phyloP scores from a whole-genome alignment of 2,113 vertebrate species.

The Hypomesus transpacificus region DNA sequence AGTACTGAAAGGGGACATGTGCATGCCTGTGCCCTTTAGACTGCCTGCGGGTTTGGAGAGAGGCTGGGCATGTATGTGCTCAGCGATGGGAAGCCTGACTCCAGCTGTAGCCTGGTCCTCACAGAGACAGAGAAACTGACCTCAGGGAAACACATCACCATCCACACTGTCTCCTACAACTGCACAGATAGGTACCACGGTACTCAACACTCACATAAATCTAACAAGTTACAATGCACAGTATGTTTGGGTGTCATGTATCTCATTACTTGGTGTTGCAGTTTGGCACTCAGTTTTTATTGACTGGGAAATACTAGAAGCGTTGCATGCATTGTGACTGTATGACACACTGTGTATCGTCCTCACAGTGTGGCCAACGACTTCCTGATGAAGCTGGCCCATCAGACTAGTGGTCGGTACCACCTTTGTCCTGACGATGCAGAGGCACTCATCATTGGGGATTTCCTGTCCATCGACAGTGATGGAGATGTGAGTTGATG shows the following conservation, averaged over 20 bases:
- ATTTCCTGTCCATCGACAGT: slow-evolving; percentile 55
- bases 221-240: not conserved
- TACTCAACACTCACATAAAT: not conserved
- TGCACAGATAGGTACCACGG: slow-evolving; percentile 49
- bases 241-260: not conserved
- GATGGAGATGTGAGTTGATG: slow-evolving; percentile 57
- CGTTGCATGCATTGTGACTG: not conserved
- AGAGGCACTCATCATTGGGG: slow-evolving; percentile 44
- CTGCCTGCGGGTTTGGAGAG: slow-evolving; percentile 62
- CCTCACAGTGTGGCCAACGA: slow-evolving; percentile 66
- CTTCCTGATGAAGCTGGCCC: slow-evolving; percentile 74
- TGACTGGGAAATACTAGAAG: not conserved
- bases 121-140: slow-evolving; percentile 57
- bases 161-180: slow-evolving; percentile 76
- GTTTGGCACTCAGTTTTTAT: not conserved
- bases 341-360: not conserved
- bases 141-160: slow-evolving; percentile 50
- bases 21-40: slow-evolving; percentile 59
- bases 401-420: slow-evolving; percentile 73
- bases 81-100: slow-evolving; percentile 78
- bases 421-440: slow-evolving; percentile 60
- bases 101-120: slow-evolving; percentile 72
- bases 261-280: too few relatives aligned
- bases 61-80: slow-evolving; percentile 75
- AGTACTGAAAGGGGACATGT: too few relatives aligned